Evolutionary conservation across 37 sponge, comb jelly and placozoan species (phyloP), one percentile per base, ranked within the genome.

Genomic region (Cliona cf. orientalis): DNA sequence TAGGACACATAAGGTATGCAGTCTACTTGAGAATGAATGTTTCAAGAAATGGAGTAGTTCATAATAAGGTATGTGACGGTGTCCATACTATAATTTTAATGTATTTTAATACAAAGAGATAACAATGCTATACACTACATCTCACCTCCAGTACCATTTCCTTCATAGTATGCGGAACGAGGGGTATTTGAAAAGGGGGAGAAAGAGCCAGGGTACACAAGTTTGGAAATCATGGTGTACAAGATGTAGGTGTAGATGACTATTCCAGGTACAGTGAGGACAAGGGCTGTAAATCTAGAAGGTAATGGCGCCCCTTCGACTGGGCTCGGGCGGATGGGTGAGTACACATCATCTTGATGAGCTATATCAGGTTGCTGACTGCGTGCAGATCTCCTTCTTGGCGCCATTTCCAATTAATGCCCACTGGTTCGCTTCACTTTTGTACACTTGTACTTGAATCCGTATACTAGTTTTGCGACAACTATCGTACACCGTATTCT

Each of bases 151-250:
- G n/a, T n/a, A n/a, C n/a, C n/a, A n/a, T n/a, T n/a, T n/a, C n/a
- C n/a, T n/a, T n/a, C n/a, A n/a, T n/a, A n/a, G n/a, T n/a, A 45
- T 12, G 71, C 3, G 3, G n/a, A 38, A 42, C 31, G 29, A 40
- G 11, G 45, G 59, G 33, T 40, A 26, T 44, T 6, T 14, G 79
- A 6, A 29, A 86, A 79, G 1, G 86, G 86, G 2, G 64, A 26
- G 63, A 87, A 53, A 5, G 81, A 74, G 32, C 69, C 81, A 57
- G 81, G 87, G 43, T 73, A 74, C 6, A 87, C 69, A 14, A 80
- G 58, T 5, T 19, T 55, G 29, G 64, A 39, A 2, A 80, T 14
- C 0, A 87, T 53, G 12, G 67, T 72, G 42, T 80, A 73, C 41
- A 80, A 76, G 17, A 74, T 80, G 65, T 80, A 87, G 42, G 56